These are phyloP conservation scores for Sitta carolinensis DNA, from an alignment of 2,797 vertebrate genomes.

Conservation along the genomic window DNA sequence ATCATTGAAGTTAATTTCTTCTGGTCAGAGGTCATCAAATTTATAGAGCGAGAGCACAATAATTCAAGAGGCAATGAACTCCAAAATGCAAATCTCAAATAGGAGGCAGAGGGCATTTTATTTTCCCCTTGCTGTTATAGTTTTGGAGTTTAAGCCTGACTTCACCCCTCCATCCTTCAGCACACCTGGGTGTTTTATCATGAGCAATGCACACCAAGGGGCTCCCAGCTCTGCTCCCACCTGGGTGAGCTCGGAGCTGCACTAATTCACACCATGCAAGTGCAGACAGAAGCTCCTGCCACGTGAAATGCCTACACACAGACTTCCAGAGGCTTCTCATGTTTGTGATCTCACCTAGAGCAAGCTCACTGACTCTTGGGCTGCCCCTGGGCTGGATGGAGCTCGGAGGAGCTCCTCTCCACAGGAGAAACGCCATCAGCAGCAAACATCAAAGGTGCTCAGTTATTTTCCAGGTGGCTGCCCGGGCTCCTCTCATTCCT, in stretches of 20 bases:
- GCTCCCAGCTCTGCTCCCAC: not conserved
- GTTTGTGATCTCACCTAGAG: not conserved
- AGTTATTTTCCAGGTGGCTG: conserved; percentile 19
- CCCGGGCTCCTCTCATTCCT: not conserved
- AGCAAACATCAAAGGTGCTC: not conserved
- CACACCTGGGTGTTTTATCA: not conserved
- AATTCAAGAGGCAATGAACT: not conserved
- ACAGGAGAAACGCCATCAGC: not conserved
- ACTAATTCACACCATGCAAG: fast-evolving
- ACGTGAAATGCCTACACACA: fast-evolving
- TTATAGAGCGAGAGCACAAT: not conserved
- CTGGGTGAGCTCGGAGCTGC: not conserved
- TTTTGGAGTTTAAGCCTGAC: not conserved
- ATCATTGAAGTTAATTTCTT: not conserved
- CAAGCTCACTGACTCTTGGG: not conserved
- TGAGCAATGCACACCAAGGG: not conserved
- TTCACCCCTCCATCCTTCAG: not conserved
- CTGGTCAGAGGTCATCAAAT: not conserved
- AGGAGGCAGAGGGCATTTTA: not conserved
- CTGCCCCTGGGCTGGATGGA: not conserved
- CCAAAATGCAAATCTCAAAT: not conserved
- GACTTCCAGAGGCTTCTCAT: not conserved
- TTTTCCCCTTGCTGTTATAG: not conserved
- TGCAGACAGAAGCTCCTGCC: not conserved
- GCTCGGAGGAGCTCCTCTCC: not conserved